Base-by-base conservation (phyloP, 1,140 invertebrate genomes). In the Atta colombica region DNA sequence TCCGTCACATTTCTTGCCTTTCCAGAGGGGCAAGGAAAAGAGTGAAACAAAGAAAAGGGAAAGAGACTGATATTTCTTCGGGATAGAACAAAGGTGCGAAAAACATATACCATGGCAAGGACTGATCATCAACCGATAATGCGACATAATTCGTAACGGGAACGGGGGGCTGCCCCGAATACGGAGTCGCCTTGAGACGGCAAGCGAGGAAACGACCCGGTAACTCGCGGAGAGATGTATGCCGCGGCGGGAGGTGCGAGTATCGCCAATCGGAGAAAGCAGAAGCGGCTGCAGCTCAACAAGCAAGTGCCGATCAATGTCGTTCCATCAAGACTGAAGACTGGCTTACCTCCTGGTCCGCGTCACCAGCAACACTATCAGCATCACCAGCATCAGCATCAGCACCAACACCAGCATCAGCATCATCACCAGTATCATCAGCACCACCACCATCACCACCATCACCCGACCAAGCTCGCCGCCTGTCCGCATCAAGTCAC, bases 161-260 rank as follows among this genome's bases (percentile, higher is more conserved):
- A 85, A 89, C 25, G 10, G 55, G 55, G 72, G 77, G 87, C 90
- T 69, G 92, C 87, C 71, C 71, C 92, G 90, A 72, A 86, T 90
- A 89, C 92, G 86, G 61, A 85, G 89, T 45, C 72, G 90, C 91
- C 91, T 93, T 93, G 92, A 93, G 91, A 77, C 87, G 90, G 87
- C 84, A 87, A 89, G 39, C 63, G 63, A 65, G 39, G 58, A 86
- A 71, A 25, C 66, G 71, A 58, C 8, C 18, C 31, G 74, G 53
- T 49, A 68, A 68, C n/a, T 25, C 25, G 77, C 28, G 78, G 74
- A 92, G 91, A 88, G 90, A 95, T 95, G 94, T 95, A 95, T 84
- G 94, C 94, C 35, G 94, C 94, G 77, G 94, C 94, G 63, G 94
- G 94, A 88, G 94, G 94, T 87, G 94, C 94, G 21, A 94, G 94